Conservation (phyloP, 2,113 vertebrate genomes). For the Clarias magur region DNA sequence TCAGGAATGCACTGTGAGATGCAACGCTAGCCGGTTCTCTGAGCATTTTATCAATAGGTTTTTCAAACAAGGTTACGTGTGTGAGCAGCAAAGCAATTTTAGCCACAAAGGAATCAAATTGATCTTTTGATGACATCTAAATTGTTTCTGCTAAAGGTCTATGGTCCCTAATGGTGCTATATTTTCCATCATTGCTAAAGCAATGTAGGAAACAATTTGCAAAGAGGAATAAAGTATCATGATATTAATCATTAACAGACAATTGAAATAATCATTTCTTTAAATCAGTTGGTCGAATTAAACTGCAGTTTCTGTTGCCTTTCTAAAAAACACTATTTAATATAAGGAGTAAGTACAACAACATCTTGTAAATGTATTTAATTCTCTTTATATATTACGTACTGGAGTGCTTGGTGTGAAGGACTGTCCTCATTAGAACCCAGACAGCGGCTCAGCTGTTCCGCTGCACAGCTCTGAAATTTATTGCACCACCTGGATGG, state of each 20-base stretch:
- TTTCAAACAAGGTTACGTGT: neutral
- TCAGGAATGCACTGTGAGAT: neutral
- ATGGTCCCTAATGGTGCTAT: neutral
- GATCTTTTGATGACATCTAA: slow-evolving; percentile 8
- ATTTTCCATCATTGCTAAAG: neutral
- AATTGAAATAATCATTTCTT: neutral
- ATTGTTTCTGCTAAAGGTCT: neutral
- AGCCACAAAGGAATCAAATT: neutral
- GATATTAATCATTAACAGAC: neutral
- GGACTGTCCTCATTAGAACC: neutral
- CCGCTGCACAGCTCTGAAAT: neutral
- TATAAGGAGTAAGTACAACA: neutral
- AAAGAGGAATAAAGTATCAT: neutral
- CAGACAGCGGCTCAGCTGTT: slow-evolving; percentile 3
- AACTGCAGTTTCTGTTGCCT: neutral
- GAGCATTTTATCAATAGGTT: neutral
- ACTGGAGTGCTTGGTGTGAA: slow-evolving; percentile 1
- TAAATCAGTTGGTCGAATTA: neutral
- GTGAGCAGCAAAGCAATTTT: neutral
- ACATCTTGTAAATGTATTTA: neutral
- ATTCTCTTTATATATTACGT: neutral
- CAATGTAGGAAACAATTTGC: neutral
- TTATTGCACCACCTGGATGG: neutral
- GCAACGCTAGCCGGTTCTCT: neutral
- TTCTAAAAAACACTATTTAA: neutral